Percentiles rank a stretch among this genome's conserved stretches.
Evolutionary conservation across 2,113 vertebrate genomes (phyloP).

Genomic region (Labeo rohita): DNA sequence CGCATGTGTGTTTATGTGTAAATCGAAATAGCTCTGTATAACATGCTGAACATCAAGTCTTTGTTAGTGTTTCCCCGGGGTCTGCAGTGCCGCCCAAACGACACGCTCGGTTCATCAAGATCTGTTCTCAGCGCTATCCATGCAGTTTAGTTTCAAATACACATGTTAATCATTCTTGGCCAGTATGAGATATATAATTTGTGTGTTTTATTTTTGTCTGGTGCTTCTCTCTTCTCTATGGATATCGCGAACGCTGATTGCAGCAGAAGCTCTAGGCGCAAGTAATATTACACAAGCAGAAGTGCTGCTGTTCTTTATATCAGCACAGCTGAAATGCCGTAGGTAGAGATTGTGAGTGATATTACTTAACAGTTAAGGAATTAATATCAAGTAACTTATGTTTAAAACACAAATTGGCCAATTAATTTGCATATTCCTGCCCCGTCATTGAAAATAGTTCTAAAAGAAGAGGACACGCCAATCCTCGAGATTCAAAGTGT

Average conservation of each 20-base stretch:
- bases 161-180: neutral
- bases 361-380: neutral
- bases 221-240: neutral
- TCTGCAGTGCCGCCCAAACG: constrained; percentile 20
- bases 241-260: neutral
- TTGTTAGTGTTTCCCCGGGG: neutral
- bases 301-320: neutral
- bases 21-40: neutral
- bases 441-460: neutral
- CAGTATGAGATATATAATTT: neutral
- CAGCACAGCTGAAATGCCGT: neutral
- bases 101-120: neutral
- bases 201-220: neutral
- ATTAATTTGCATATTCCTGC: neutral
- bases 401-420: neutral
- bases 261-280: neutral
- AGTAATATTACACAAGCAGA: neutral
- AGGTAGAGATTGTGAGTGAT: neutral
- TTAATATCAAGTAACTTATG: neutral
- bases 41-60: neutral
- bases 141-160: neutral
- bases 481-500: too few relatives aligned
- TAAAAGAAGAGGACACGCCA: too few relatives aligned
- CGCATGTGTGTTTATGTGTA: neutral
- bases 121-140: neutral